phyloP scores from a whole-genome alignment of 2,797 vertebrate genomes.

The Poeciliopsis infans region DNA sequence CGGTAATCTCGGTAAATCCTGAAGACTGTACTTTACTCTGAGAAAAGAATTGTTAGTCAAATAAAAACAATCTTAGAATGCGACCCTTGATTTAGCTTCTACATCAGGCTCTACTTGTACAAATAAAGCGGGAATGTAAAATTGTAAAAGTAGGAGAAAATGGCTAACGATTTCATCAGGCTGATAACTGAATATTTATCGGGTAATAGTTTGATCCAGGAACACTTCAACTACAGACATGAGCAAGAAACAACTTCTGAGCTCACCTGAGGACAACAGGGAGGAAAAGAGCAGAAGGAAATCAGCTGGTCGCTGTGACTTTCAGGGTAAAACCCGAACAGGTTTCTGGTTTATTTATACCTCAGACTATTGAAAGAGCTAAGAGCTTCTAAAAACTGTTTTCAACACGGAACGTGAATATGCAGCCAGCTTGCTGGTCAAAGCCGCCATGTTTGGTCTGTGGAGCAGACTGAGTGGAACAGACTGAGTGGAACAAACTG shows the following conservation, averaged over 20 bases:
- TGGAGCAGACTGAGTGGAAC: neutral
- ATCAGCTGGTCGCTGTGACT: neutral
- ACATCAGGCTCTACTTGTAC: neutral
- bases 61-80: too few species aligned
- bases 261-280: neutral
- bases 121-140: neutral
- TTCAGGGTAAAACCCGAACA: neutral
- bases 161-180: neutral
- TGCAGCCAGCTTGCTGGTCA: neutral
- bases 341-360: neutral
- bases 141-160: neutral
- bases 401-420: neutral
- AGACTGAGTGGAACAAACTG: neutral
- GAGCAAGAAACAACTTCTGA: neutral
- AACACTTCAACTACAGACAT: neutral
- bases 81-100: too few species aligned
- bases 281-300: neutral
- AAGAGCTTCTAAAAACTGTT: neutral
- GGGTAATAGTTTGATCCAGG: neutral
- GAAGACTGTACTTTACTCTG: too few species aligned
- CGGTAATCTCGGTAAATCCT: neutral
- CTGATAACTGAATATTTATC: neutral
- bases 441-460: neutral
- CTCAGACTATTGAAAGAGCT: neutral
- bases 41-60: neutral